Conservation (phyloP, 2,888 invertebrate genomes). For the Hybos culiciformis region DNA sequence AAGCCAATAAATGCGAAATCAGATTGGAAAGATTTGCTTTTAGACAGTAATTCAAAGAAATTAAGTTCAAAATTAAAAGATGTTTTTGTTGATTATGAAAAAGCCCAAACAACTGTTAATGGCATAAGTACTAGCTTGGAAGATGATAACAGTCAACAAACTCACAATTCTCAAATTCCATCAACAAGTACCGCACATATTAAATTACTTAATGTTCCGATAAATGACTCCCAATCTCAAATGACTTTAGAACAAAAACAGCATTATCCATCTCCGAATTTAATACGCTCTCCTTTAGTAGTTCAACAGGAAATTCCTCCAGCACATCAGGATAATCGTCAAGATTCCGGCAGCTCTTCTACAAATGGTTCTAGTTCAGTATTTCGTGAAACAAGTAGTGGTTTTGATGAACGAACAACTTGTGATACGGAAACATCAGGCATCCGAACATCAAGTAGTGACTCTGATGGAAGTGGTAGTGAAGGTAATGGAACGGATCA, state of each 20-base stretch:
- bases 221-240: constrained; percentile 17
- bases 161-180: constrained; percentile 14
- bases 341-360: not conserved
- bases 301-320: constrained; percentile 11
- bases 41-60: constrained; percentile 15
- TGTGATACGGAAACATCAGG: constrained; percentile 21
- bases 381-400: constrained; percentile 19
- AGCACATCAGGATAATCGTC: not conserved
- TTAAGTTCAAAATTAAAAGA: constrained; percentile 14
- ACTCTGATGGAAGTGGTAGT: not conserved
- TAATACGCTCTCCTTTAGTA: constrained; percentile 11
- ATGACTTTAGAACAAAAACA: constrained; percentile 1
- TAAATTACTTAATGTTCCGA: constrained; percentile 19
- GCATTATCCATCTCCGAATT: constrained; percentile 22
- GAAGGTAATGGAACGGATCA: not conserved
- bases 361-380: constrained; percentile 1
- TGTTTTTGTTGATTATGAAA: constrained; percentile 21
- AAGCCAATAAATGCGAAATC: constrained; percentile 5
- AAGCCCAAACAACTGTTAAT: too few species aligned
- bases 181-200: constrained; percentile 11
- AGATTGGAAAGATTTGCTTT: constrained; percentile 18
- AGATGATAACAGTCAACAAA: constrained; percentile 16
- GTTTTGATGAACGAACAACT: constrained; percentile 30
- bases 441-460: too few species aligned
- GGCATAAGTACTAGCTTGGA: constrained; percentile 1